These are phyloP conservation scores for Rhinolophus sinicus DNA, from an alignment of 2,113 vertebrate genomes.

Conservation along the genomic window DNA sequence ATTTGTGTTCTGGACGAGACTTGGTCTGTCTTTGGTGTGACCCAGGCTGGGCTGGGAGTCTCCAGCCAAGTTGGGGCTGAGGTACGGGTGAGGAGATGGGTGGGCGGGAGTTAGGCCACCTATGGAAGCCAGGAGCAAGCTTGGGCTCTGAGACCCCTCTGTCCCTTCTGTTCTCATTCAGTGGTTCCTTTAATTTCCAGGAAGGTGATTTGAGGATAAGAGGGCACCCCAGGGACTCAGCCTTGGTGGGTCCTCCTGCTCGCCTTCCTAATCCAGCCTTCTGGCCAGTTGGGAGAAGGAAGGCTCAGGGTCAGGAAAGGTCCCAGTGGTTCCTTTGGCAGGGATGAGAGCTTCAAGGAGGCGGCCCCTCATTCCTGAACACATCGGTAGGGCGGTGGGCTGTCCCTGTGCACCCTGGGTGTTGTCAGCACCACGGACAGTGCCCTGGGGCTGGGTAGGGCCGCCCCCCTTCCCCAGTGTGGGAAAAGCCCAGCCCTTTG, in stretches of 20 bases:
- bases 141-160: neutral
- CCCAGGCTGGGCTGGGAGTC: neutral
- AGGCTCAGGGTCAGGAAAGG: neutral
- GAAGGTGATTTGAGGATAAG: neutral
- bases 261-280: neutral
- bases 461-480: fast-evolving
- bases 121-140: neutral
- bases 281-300: too few relatives aligned
- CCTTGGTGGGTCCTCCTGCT: neutral
- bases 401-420: neutral
- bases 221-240: neutral
- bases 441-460: fast-evolving
- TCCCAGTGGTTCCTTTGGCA: neutral
- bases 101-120: neutral
- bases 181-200: neutral
- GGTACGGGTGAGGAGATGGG: neutral
- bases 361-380: neutral
- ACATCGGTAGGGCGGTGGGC: fast-evolving
- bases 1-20: conserved; percentile 88
- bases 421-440: neutral
- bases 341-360: neutral
- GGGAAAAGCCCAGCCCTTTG: neutral
- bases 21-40: neutral
- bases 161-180: too few relatives aligned
- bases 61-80: neutral